phyloP scores from a whole-genome alignment of 2,888 invertebrate genomes.

The Latheticus oryzae region DNA sequence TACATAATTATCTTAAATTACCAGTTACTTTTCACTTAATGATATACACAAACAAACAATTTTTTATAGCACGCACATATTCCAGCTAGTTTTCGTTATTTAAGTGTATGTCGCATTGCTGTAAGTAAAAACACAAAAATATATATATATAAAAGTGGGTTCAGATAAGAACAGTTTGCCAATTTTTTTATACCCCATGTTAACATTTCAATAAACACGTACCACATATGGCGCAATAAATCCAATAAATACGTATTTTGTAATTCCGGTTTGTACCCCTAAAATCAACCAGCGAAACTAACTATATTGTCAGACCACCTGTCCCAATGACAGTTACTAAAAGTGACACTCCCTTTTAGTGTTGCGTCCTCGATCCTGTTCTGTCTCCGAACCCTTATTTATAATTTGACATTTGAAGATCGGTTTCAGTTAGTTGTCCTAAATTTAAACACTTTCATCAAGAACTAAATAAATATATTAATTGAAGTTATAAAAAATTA shows the following conservation, averaged over 20 bases:
- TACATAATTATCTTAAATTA: too few species aligned
- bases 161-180: too few species aligned
- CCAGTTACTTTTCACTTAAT: too few species aligned
- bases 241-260: slow-evolving; percentile 57
- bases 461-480: too few species aligned
- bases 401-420: slow-evolving; percentile 22
- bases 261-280: slow-evolving; percentile 55
- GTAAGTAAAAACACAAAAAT: too few species aligned
- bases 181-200: slow-evolving; percentile 4
- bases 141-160: too few species aligned
- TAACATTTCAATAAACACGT: slow-evolving; percentile 25
- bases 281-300: slow-evolving; percentile 59
- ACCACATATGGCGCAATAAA: slow-evolving; percentile 58
- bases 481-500: too few species aligned
- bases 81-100: too few species aligned
- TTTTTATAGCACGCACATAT: too few species aligned
- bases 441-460: too few species aligned
- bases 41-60: too few species aligned
- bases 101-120: too few species aligned
- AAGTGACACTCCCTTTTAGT: slow-evolving; percentile 51
- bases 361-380: slow-evolving; percentile 40
- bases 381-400: slow-evolving; percentile 27
- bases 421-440: slow-evolving; percentile 20
- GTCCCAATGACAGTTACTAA: slow-evolving; percentile 54
- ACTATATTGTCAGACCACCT: slow-evolving; percentile 62